Evolutionary conservation across 2,888 invertebrate genomes (phyloP).

Genomic region (Watsonalla cultraria): DNA sequence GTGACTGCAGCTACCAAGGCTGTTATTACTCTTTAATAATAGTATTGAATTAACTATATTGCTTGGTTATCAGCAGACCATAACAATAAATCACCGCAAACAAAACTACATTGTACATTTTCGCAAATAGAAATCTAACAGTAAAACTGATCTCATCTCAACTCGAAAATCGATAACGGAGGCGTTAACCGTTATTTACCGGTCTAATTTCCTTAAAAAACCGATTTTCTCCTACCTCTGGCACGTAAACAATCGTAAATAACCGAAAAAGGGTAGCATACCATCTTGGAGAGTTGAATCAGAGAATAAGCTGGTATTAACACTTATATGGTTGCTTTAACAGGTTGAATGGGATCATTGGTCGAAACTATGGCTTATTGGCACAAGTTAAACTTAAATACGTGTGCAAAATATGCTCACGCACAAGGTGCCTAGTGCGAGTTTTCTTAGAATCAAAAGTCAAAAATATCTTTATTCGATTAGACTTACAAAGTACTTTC

Average conservation of each 20-base stretch:
- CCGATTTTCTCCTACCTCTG: constrained; percentile 29
- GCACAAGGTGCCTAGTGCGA: no score
- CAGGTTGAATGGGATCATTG: constrained; percentile 25
- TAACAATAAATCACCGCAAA: not conserved
- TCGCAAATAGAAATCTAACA: constrained; percentile 11
- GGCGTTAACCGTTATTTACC: constrained; percentile 35
- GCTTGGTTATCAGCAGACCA: not conserved
- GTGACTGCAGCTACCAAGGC: no score
- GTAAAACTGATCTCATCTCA: constrained; percentile 32
- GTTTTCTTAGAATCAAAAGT: no score
- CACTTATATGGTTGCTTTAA: constrained; percentile 29
- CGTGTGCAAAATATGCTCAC: no score
- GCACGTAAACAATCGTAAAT: constrained; percentile 39
- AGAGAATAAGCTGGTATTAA: constrained; percentile 36
- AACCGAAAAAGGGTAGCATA: constrained; percentile 43
- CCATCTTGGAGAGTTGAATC: constrained; percentile 43
- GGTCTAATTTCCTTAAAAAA: constrained; percentile 51
- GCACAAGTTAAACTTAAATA: not conserved
- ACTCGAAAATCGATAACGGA: constrained; percentile 15
- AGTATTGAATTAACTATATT: no score
- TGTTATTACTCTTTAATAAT: no score
- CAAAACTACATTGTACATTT: constrained; percentile 1
- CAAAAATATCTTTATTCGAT: no score
- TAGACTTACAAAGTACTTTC: no score
- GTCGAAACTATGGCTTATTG: not conserved